Evolutionary conservation across 2,113 vertebrate genomes (phyloP).

Genomic region (Pelmatolapia mariae): DNA sequence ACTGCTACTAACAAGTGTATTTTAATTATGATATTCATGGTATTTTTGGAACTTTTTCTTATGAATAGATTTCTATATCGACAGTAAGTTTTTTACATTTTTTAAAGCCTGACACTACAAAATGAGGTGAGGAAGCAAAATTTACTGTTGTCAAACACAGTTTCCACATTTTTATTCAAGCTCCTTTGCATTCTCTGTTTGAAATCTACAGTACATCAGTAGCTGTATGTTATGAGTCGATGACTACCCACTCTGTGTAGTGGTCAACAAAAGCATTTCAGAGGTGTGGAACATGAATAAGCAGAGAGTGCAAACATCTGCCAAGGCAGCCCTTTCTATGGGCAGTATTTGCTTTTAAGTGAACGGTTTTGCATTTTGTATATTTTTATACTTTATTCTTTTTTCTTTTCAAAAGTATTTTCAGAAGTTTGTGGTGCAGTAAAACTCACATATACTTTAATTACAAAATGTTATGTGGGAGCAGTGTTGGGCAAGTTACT

Average conservation of each 20-base stretch:
- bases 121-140: neutral
- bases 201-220: neutral
- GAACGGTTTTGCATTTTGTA: neutral
- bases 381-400: neutral
- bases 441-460: neutral
- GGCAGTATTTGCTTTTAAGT: neutral
- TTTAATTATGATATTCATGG: neutral
- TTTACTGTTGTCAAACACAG: neutral
- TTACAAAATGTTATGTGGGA: neutral
- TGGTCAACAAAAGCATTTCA: constrained; percentile 5
- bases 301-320: too few relatives aligned
- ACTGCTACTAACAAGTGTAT: neutral
- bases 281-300: neutral
- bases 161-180: neutral
- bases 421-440: neutral
- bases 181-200: neutral
- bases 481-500: too few relatives aligned
- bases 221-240: neutral
- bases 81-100: too few relatives aligned
- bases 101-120: neutral
- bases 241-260: neutral
- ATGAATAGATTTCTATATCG: neutral
- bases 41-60: neutral
- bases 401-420: neutral
- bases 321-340: too few relatives aligned